These are phyloP conservation scores for Brachypteracias leptosomus DNA, from an alignment of 2,113 vertebrate genomes.

Conservation along the genomic window DNA sequence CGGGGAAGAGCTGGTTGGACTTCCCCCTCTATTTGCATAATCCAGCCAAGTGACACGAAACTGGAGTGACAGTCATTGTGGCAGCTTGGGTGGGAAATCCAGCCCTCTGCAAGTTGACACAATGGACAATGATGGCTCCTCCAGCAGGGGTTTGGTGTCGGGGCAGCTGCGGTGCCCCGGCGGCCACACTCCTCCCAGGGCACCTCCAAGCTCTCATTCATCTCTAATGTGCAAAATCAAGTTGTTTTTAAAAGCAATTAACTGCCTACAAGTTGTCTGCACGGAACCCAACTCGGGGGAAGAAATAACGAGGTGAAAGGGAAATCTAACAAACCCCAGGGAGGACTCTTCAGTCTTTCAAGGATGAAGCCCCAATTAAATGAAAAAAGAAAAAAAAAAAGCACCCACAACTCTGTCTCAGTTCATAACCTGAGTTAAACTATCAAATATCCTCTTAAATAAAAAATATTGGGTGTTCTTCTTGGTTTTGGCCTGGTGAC, in stretches of 20 bases:
- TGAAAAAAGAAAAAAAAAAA: neutral
- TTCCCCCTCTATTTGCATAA: neutral
- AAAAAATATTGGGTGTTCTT: neutral
- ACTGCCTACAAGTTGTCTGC: neutral
- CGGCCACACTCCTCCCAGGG: neutral
- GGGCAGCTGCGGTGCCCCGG: neutral
- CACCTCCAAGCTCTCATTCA: neutral
- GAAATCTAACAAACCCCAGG: neutral
- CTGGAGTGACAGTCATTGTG: neutral
- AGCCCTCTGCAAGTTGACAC: neutral
- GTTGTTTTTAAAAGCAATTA: neutral
- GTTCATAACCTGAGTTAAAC: neutral
- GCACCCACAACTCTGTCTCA: neutral
- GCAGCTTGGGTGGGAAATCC: neutral
- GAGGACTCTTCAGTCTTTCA: neutral
- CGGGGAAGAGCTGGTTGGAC: neutral
- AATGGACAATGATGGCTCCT: neutral
- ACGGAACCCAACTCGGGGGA: neutral
- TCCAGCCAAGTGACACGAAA: neutral
- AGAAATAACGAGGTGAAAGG: neutral
- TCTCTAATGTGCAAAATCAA: too few species aligned
- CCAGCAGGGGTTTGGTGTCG: neutral
- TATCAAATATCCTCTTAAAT: neutral
- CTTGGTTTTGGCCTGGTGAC: neutral
- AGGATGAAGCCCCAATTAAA: neutral